Conservation (phyloP, 2,888 invertebrate genomes). For the Palloptera scutellata region DNA sequence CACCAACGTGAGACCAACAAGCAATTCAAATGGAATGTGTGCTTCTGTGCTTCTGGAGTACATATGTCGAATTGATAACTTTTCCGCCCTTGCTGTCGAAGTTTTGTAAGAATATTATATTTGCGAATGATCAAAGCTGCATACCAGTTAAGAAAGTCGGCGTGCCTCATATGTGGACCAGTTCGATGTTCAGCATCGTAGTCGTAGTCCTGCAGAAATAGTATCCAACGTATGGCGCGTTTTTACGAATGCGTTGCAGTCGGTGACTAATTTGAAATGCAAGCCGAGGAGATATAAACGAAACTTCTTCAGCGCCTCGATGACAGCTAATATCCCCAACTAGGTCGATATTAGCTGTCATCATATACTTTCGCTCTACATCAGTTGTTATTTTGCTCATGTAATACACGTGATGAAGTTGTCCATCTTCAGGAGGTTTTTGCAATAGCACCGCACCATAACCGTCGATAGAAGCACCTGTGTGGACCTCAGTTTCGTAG, state of each 20-base stretch:
- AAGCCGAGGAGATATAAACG: constrained; percentile 42
- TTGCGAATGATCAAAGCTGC: constrained; percentile 34
- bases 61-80: too few relatives aligned
- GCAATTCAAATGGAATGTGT: too few relatives aligned
- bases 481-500: constrained; percentile 29
- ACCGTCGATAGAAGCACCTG: constrained; percentile 28
- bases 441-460: constrained; percentile 28
- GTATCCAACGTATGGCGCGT: constrained; percentile 37
- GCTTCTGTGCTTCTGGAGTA: too few relatives aligned
- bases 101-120: too few relatives aligned
- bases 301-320: constrained; percentile 44
- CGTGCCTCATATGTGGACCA: constrained; percentile 35
- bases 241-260: constrained; percentile 39
- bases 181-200: constrained; percentile 41
- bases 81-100: too few relatives aligned
- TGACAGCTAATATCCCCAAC: constrained; percentile 21
- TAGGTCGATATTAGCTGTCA: too few relatives aligned
- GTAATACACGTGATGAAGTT: constrained; percentile 19
- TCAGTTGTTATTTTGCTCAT: constrained; percentile 21
- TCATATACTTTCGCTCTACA: constrained; percentile 16
- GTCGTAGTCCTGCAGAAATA: constrained; percentile 38
- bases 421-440: constrained; percentile 15
- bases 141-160: constrained; percentile 37
- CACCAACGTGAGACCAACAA: too few relatives aligned
- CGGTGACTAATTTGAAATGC: constrained; percentile 38